A percentile compares a stretch with the other conserved stretches of the same genome.
Conservation (phyloP, 23 tunicate genomes). For the Clavelina lepadiformis region DNA sequence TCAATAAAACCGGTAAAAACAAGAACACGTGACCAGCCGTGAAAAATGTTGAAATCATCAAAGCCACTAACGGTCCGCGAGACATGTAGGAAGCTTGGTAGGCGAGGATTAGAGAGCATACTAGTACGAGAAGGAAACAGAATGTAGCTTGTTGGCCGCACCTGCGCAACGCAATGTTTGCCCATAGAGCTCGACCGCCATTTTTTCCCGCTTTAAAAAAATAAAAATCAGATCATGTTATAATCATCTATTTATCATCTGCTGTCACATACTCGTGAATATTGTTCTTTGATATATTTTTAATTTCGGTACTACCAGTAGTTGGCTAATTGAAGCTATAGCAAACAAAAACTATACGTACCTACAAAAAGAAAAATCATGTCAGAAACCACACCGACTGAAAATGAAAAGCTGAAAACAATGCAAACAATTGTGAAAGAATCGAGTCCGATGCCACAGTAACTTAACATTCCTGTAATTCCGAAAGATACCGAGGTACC, state of each 20-base stretch:
- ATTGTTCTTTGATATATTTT: not conserved
- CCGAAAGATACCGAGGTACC: not conserved
- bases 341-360: not conserved
- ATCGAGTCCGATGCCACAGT: slow-evolving; percentile 2
- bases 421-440: slow-evolving; percentile 6
- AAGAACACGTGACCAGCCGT: not conserved
- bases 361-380: not conserved
- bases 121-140: not conserved
- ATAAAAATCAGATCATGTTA: not conserved
- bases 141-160: not conserved
- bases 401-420: not conserved
- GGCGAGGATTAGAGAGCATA: not conserved
- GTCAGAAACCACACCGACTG: not conserved
- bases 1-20: not conserved
- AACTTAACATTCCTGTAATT: not conserved
- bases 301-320: not conserved
- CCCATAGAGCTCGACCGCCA: slow-evolving; percentile 4
- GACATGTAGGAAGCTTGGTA: not conserved
- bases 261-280: not conserved
- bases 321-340: not conserved
- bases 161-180: not conserved
- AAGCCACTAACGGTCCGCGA: not conserved
- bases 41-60: not conserved
- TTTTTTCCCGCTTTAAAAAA: not conserved
- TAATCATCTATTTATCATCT: not conserved